Evolutionary conservation across 2,797 vertebrate species (phyloP), one percentile per base, ranked within the genome.

Genomic region (Myotis findleyi): DNA sequence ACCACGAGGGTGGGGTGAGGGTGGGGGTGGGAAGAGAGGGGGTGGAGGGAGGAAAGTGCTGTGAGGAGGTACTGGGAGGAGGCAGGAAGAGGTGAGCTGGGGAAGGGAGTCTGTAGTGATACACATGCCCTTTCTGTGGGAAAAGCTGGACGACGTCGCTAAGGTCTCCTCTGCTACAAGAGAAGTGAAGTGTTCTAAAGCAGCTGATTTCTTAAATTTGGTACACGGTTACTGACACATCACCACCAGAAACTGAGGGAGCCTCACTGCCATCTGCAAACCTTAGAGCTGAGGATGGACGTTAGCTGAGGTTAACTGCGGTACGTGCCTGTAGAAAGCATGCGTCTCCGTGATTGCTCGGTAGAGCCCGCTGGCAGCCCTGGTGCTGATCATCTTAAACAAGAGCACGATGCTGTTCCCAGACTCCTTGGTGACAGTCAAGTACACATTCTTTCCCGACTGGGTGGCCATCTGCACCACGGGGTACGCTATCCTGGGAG

Each of bases 391-490:
- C 98, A 99, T 98, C 98, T 99, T 99, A 97, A 99, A 99, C 83
- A 99, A 92, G n/a, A 99, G 99, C 96, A 99, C 99, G 51, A 99
- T 99, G 7, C 99, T 99, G 97, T 99, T 99, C 20, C 98, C 99
- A 12, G 99, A 99, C 93, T 99, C 99, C 99, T 99, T 99, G 96
- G 99, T 99, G 69, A 99, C 98, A 0, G 99, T 99, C 98, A 99
- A 97, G 96, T 99, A 99, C 2, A 99, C 99, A 1, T 99, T 99
- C 98, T 99, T 99, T 75, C 99, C 99, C 3, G 99, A 99, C 96
- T 99, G 99, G 13, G 99, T 99, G 97, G 99, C 99, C 96, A 99
- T 99, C 97, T 99, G 99, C 94, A 99, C 99, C 96, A 99, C 98
- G 41, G 99, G 99, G 96, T 99, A 99, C 72, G 99, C 99, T 91